Evolutionary conservation across 1,140 invertebrate species (phyloP).

Genomic region (Planococcus citri): DNA sequence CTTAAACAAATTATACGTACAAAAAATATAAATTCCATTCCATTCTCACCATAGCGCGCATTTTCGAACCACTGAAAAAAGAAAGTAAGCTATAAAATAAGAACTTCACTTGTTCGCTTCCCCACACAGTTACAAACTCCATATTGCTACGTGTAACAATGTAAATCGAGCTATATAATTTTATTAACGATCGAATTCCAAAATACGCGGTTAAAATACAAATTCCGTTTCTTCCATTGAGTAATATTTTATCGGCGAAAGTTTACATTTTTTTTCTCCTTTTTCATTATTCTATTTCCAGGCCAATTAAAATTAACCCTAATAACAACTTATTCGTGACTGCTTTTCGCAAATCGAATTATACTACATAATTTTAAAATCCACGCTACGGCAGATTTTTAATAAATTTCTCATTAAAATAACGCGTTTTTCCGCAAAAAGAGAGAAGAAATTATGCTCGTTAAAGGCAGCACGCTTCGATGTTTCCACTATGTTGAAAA

Average conservation of each 20-base stretch:
- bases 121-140: neutral
- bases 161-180: neutral
- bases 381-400: too few species aligned
- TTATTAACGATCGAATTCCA: constrained; percentile 3
- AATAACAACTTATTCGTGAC: neutral
- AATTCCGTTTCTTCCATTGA: neutral
- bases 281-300: too few species aligned
- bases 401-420: too few species aligned
- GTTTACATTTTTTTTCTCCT: neutral
- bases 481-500: too few species aligned
- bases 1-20: too few species aligned
- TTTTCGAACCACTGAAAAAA: neutral
- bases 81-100: constrained; percentile 8
- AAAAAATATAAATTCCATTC: too few species aligned
- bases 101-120: constrained; percentile 2
- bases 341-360: neutral
- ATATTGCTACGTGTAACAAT: constrained; percentile 3
- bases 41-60: too few species aligned
- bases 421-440: too few species aligned
- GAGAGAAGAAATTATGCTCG: too few species aligned
- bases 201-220: constrained; percentile 7
- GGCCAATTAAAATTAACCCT: constrained; percentile 1
- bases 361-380: too few species aligned
- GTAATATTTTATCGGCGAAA: neutral
- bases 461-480: too few species aligned